Evolutionary conservation across 2,113 vertebrate genomes (phyloP), one percentile per base, ranked within the genome.

Genomic region (Pongo pygmaeus): DNA sequence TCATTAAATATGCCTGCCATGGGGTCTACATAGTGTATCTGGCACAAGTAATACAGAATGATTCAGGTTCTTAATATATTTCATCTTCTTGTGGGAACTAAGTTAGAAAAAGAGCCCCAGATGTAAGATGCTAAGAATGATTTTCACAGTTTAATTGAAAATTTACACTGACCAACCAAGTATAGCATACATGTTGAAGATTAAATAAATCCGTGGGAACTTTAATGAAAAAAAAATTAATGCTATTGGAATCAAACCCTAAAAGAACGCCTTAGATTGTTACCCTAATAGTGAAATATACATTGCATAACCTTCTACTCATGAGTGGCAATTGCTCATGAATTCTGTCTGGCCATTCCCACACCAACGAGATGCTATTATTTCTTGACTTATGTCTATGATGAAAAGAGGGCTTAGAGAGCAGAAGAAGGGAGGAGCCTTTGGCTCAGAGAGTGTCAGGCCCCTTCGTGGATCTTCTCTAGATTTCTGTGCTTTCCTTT

Each of bases 41-140:
- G 98, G 97, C 96, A 93, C 80, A 92, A 91, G 84, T 69, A 69
- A 88, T 46, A 64, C 75, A 50, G 95, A 98, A 67, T 96, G 95
- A 97, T 97, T 98, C 92, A 95, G 91, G 88, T 97, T 97, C 87
- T 97, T 96, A 94, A 96, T 97, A 97, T 94, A 97, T 98, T 97
- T 97, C 96, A 97, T 98, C 96, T 93, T 97, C 84, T 98, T 94
- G 77, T 97, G 96, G 96, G 97, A 98, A 97, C 87, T 92, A 85
- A 95, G 46, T 92, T 77, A 55, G 91, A 85, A 97, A 96, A 94
- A 93, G 48, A 88, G 89, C 87, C 86, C 96, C 89, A 96, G 97
- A 97, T 88, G 92, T 97, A 96, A 94, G 55, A 69, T 16, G n/a
- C 90, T 91, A 92, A 96, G 67, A 97, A 77, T 84, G 40, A 70